Conservation (phyloP, 2,113 vertebrate genomes). For the Zosterops pallidus region DNA sequence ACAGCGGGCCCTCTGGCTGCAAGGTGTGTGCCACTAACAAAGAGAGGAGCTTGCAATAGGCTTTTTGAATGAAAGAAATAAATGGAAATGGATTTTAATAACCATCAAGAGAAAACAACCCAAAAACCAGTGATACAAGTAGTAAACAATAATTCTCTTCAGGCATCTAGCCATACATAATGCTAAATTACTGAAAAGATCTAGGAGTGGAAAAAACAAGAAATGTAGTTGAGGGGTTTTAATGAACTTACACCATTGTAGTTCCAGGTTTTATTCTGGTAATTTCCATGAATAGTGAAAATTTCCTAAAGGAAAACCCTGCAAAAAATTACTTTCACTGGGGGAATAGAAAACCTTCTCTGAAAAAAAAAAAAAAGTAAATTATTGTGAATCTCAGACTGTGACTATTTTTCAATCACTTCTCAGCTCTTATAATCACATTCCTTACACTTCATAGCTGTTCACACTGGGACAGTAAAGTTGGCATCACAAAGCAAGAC, state of each 20-base stretch:
- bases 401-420: background rate
- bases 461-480: background rate
- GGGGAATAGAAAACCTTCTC: background rate
- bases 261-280: background rate
- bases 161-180: background rate
- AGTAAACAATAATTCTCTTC: background rate
- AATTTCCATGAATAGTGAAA: background rate
- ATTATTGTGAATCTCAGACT: background rate
- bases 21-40: background rate
- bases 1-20: slow-evolving; percentile 44
- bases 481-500: background rate
- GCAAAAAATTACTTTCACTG: background rate
- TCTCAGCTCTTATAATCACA: background rate
- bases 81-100: background rate
- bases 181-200: background rate
- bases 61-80: background rate
- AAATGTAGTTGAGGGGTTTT: background rate
- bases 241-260: background rate
- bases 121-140: accelerated
- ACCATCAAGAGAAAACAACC: background rate
- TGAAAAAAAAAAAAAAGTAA: background rate
- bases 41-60: background rate
- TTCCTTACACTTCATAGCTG: background rate
- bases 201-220: background rate
- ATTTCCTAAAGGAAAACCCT: background rate